Percentiles rank a stretch among this genome's conserved stretches.
These are phyloP conservation scores for Trichonephila clavata DNA, from an alignment of 1,140 invertebrate genomes.

Conservation along the genomic window DNA sequence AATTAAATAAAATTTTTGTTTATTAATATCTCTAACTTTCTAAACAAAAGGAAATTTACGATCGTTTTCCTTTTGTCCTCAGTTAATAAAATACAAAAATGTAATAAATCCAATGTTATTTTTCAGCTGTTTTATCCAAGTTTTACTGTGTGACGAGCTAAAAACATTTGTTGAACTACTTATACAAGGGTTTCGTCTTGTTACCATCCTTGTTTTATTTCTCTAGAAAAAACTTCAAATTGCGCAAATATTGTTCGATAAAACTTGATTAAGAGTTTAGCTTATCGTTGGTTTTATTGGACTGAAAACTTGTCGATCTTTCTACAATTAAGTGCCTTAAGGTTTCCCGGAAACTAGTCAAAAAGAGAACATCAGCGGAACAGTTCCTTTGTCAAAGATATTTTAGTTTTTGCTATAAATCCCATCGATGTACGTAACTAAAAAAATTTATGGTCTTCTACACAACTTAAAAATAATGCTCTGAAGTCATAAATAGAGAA, in stretches of 20 bases:
- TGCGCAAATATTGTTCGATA: slow-evolving; percentile 12
- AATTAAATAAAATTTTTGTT: too few relatives aligned
- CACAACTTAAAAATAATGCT: slow-evolving; percentile 46
- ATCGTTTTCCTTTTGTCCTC: too few relatives aligned
- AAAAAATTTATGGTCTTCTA: slow-evolving; percentile 59
- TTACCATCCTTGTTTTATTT: not conserved
- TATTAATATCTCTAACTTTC: too few relatives aligned
- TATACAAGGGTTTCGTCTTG: not conserved
- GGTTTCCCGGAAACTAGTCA: slow-evolving; percentile 26
- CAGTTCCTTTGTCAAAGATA: not conserved
- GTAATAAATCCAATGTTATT: not conserved
- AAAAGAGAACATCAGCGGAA: not conserved
- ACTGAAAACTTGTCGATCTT: slow-evolving; percentile 26
- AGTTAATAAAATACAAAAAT: too few relatives aligned
- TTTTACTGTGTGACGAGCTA: not conserved
- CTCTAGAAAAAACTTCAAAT: not conserved
- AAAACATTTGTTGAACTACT: slow-evolving; percentile 31
- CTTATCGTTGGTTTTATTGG: slow-evolving; percentile 6
- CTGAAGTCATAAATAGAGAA: slow-evolving; percentile 53
- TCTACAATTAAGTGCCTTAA: not conserved
- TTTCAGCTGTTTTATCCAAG: not conserved
- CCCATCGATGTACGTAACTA: slow-evolving; percentile 22
- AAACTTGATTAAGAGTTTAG: slow-evolving; percentile 17
- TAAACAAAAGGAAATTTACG: too few relatives aligned
- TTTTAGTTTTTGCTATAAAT: slow-evolving; percentile 49